Evolutionary conservation across 2,113 vertebrate genomes (phyloP).

Genomic region (Heliornis fulica): DNA sequence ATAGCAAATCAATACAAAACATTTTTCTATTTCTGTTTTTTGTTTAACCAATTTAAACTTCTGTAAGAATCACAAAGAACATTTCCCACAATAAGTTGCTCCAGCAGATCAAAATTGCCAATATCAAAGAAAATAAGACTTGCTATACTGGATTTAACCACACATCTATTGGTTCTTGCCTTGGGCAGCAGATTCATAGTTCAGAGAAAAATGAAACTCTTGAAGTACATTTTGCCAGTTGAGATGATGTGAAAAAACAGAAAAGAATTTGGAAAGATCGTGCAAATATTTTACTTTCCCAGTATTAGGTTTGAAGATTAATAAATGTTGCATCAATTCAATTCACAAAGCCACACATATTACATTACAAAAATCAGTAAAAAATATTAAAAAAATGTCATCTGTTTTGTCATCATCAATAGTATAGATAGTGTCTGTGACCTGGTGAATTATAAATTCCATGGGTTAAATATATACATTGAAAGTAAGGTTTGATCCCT

Average conservation of each 20-base stretch:
- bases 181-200: background rate
- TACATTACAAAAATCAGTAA: background rate
- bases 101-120: background rate
- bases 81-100: background rate
- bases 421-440: background rate
- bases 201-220: background rate
- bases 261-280: background rate
- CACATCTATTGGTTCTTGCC: background rate
- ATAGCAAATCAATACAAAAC: background rate
- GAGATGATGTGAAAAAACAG: background rate
- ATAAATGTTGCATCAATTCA: background rate
- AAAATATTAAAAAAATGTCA: background rate
- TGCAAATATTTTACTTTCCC: background rate
- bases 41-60: background rate
- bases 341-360: background rate
- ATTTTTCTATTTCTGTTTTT: constrained; percentile 5
- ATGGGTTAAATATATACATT: background rate
- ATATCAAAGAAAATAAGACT: constrained; percentile 21
- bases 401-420: background rate
- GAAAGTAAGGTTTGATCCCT: background rate
- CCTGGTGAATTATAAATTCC: background rate
- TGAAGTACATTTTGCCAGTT: background rate
- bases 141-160: background rate
- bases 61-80: background rate
- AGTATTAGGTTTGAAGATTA: background rate